Conservation (phyloP, 37 sponge, comb jelly and placozoan species). For the Crambe crambe region DNA sequence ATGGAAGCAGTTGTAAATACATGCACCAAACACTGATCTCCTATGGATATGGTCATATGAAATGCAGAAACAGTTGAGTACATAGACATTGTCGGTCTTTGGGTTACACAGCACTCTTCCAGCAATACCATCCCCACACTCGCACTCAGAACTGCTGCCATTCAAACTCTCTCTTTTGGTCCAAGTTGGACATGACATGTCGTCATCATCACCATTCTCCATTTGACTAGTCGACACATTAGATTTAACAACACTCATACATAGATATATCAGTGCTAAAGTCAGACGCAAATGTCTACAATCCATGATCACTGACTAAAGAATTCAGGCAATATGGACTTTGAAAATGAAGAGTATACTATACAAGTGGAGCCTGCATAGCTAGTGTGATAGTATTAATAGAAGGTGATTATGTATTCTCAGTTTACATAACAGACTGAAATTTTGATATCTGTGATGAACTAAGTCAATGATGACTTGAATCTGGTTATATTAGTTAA, state of each 20-base stretch:
- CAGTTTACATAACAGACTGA: too few species aligned
- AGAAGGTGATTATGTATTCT: too few species aligned
- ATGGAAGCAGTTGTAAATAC: background rate
- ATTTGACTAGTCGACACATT: background rate
- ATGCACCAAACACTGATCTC: background rate
- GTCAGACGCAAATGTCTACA: background rate
- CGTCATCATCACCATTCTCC: background rate
- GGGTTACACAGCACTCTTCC: background rate
- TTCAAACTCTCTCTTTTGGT: background rate
- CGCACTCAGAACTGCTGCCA: background rate
- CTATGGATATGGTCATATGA: background rate
- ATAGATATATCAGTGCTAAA: background rate
- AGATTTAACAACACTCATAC: too few species aligned
- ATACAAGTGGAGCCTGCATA: too few species aligned
- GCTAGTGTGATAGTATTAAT: too few species aligned
- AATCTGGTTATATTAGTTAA: too few species aligned
- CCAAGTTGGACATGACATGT: background rate
- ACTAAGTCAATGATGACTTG: too few species aligned
- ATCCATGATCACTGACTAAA: too few species aligned
- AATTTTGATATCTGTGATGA: too few species aligned
- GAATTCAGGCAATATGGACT: too few species aligned
- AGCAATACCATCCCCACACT: background rate
- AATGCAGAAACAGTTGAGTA: background rate
- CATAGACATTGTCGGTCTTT: background rate
- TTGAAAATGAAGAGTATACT: too few species aligned